Evolutionary conservation across 2,797 vertebrate species (phyloP).

Genomic region (Pantherophis alleghaniensis): DNA sequence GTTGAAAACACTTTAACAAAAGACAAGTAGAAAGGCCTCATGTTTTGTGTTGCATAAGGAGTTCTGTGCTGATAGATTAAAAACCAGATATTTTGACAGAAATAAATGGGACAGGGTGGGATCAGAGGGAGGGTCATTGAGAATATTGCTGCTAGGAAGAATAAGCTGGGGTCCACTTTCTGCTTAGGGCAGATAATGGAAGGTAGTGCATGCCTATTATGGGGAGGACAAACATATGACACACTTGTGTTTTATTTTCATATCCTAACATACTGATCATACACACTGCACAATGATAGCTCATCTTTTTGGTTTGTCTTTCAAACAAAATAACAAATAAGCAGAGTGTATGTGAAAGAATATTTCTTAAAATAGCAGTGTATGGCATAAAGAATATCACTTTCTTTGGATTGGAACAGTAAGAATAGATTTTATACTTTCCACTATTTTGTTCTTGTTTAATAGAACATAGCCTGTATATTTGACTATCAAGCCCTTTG

Average conservation of each 20-base stretch:
- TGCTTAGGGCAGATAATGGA: conserved; percentile 55
- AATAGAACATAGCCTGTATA: conserved; percentile 62
- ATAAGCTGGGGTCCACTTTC: conserved; percentile 43
- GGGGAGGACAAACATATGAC: conserved; percentile 51
- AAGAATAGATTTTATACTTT: conserved; percentile 59
- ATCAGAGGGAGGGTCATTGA: conserved; percentile 42
- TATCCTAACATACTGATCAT: conserved; percentile 25
- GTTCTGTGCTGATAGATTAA: conserved; percentile 44
- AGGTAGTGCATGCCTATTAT: conserved; percentile 64
- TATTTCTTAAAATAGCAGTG: conserved; percentile 47
- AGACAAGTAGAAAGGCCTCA: conserved; percentile 46
- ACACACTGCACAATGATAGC: conserved; percentile 34
- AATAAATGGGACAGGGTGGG: not conserved
- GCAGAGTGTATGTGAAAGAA: conserved; percentile 32
- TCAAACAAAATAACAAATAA: conserved; percentile 12
- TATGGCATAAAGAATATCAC: conserved; percentile 49
- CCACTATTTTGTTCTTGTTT: conserved; percentile 59
- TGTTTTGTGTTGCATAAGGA: conserved; percentile 36
- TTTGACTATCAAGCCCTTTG: conserved; percentile 64
- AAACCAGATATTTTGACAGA: conserved; percentile 37
- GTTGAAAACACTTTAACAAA: conserved; percentile 39
- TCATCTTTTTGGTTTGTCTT: conserved; percentile 28
- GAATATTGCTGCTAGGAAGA: not conserved
- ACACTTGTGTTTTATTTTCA: conserved; percentile 40
- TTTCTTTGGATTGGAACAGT: conserved; percentile 51